Evolutionary conservation across 2,888 invertebrate species (phyloP), one percentile per base, ranked within the genome.

Genomic region (Maniola hyperantus): DNA sequence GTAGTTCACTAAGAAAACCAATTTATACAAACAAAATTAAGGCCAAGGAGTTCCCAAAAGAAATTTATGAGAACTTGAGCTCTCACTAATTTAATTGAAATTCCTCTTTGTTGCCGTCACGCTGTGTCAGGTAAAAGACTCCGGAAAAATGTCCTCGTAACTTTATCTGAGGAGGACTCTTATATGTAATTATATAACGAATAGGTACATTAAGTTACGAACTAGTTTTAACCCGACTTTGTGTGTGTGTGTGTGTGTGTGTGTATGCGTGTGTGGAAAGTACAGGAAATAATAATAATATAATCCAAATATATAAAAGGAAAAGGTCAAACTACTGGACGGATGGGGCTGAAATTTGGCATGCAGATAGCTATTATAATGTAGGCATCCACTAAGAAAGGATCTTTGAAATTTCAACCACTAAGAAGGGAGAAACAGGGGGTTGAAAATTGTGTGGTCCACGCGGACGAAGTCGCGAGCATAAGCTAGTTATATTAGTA

Each of bases 71-170:
- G 18, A 36, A 11, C 36, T 55, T 36, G 18, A 55, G 65, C 55
- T 51, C 33, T 39, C 62, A 42, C 58, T 53, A 58, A 58, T 26
- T 53, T 54, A 54, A 55, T 55, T 36, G 55, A 39, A 55, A 55
- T 55, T 55, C 55, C 55, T 36, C 36, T 55, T 55, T 36, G 36
- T 55, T 39, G 18, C 55, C 11, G 55, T 55, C 55, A 36, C 55
- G 36, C n/a, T 18, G 34, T 55, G 10, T 55, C 55, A 18, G 55
- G 36, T 18, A 39, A 15, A 15, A 36, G 36, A 36, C n/a, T 33
- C n/a, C 55, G 36, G 55, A 39, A 39, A 53, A 36, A 15, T 15
- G 55, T 36, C 34, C 8, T 36, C 10, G 34, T 55, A 55, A 55
- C 36, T 55, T 55, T 39, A 15, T 55, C 36, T 36, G 36, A n/a